phyloP scores from a whole-genome alignment of 2,113 vertebrate genomes.

The Hypocryptadius cinnamomeus region DNA sequence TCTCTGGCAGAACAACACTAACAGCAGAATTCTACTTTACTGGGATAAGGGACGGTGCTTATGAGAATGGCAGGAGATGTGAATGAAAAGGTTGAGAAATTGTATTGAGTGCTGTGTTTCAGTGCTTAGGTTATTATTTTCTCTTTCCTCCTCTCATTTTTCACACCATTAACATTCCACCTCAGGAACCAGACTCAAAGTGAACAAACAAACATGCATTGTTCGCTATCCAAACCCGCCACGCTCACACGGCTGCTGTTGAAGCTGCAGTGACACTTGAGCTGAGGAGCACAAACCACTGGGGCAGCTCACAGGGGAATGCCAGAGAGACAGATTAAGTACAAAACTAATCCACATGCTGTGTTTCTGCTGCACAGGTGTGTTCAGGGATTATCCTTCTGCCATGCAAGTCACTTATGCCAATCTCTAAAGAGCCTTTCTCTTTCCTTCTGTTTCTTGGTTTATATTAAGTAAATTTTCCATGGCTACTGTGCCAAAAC shows the following conservation, averaged over 20 bases:
- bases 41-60: not conserved
- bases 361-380: conserved; percentile 66
- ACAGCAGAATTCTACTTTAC: not conserved
- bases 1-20: not conserved
- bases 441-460: not conserved
- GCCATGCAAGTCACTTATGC: conserved; percentile 10
- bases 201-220: conserved; percentile 56
- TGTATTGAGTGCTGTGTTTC: not conserved
- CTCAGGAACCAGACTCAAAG: not conserved
- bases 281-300: conserved; percentile 4
- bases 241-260: not conserved
- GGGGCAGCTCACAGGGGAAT: conserved; percentile 6
- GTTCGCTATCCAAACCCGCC: not conserved
- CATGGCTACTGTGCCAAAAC: not conserved
- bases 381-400: conserved; percentile 64
- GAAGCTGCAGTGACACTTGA: conserved; percentile 55
- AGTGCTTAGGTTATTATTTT: not conserved
- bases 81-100: not conserved
- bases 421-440: conserved; percentile 19
- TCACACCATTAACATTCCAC: conserved; percentile 64
- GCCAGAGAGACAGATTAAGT: conserved; percentile 55
- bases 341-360: conserved; percentile 18
- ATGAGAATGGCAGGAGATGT: not conserved
- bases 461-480: not conserved
- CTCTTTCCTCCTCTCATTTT: not conserved